Percentiles rank a stretch among this genome's conserved stretches.
These are phyloP conservation scores for Bombylius major DNA, from an alignment of 2,888 invertebrate genomes.

Conservation along the genomic window DNA sequence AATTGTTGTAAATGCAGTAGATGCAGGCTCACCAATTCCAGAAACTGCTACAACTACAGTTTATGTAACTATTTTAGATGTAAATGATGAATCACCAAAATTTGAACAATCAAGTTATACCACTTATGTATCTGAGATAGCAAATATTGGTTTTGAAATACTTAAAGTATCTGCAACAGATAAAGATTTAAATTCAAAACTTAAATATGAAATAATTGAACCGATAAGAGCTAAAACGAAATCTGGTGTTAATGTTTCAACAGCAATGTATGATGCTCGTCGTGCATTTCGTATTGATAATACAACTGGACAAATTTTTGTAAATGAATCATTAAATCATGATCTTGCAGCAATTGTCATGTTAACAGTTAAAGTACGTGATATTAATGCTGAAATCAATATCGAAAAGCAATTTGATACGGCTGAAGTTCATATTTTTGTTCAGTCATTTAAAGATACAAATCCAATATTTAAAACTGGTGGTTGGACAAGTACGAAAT, in stretches of 20 bases:
- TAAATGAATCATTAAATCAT: conserved; percentile 55
- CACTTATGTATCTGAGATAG: conserved; percentile 59
- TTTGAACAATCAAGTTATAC: conserved; percentile 52
- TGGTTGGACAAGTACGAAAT: conserved; percentile 59
- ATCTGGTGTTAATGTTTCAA: conserved; percentile 55
- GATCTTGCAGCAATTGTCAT: conserved; percentile 62
- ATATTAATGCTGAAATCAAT: conserved; percentile 55
- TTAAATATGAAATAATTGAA: conserved; percentile 56
- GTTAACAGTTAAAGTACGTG: conserved; percentile 55
- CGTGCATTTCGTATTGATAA: conserved; percentile 57
- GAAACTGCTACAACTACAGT: conserved; percentile 69
- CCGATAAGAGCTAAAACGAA: conserved; percentile 59
- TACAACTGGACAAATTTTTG: conserved; percentile 51
- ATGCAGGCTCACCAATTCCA: conserved; percentile 57
- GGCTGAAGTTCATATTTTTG: conserved; percentile 61
- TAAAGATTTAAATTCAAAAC: conserved; percentile 52
- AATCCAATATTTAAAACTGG: conserved; percentile 60
- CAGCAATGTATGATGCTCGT: conserved; percentile 47
- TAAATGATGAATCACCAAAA: conserved; percentile 70
- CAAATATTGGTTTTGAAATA: conserved; percentile 48
- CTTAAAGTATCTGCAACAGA: conserved; percentile 55
- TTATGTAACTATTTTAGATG: conserved; percentile 57
- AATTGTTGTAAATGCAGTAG: conserved; percentile 61
- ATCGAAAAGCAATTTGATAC: conserved; percentile 50
- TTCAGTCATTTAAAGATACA: conserved; percentile 64